Evolutionary conservation across 2,797 vertebrate genomes (phyloP).

Genomic region (Trachurus trachurus): DNA sequence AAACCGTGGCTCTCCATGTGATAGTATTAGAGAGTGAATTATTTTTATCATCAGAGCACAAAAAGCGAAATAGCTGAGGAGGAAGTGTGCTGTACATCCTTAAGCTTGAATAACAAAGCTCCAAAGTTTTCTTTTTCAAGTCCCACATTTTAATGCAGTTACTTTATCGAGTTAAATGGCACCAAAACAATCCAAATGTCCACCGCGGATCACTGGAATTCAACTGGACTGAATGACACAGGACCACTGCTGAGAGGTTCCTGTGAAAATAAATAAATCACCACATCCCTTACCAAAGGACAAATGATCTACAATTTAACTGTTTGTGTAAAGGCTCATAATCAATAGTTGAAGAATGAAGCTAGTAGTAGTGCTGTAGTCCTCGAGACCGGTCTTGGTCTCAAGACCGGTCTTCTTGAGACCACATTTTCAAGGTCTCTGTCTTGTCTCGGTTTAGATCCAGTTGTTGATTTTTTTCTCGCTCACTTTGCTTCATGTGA

Average conservation of each 20-base stretch:
- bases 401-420: too few species aligned
- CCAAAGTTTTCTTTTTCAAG: too few species aligned
- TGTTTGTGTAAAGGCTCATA: not conserved
- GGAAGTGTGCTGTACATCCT: not conserved
- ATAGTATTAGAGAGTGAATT: not conserved
- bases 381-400: too few species aligned
- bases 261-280: not conserved
- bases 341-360: not conserved
- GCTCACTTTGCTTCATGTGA: too few species aligned
- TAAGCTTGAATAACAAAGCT: not conserved
- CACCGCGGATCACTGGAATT: not conserved
- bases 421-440: too few species aligned
- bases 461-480: too few species aligned
- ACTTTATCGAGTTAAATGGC: too few species aligned
- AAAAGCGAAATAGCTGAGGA: not conserved
- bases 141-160: too few species aligned
- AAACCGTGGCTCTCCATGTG: not conserved
- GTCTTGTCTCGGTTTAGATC: too few species aligned
- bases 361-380: too few species aligned
- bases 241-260: not conserved
- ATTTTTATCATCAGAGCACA: not conserved
- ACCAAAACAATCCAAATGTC: too few species aligned
- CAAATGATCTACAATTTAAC: not conserved
- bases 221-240: not conserved
- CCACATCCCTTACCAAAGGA: not conserved